Evolutionary conservation across 2,797 vertebrate genomes (phyloP), one percentile per base, ranked within the genome.

Genomic region (Intellagama lesueurii): DNA sequence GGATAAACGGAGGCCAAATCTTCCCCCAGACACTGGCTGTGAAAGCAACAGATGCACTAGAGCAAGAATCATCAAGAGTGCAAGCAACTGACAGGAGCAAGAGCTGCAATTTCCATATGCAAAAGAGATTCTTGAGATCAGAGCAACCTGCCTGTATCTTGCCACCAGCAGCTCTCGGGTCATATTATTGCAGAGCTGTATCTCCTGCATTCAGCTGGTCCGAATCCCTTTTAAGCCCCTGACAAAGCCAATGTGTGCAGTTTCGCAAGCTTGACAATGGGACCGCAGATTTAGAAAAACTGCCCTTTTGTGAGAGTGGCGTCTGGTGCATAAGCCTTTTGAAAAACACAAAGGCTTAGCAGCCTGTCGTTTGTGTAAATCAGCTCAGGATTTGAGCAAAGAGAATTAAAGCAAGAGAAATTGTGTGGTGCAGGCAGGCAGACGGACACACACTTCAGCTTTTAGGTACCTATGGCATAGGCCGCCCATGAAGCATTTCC

Each of bases 171-270:
- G 79, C 28, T 87, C 17, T 86, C 1, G 26, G 89, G 89, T 91
- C 81, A 1, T 30, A 88, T 30, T 76, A 19, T 56, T 72, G 0
- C 85, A 91, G 88, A 91, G 87, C 89, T 87, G 79, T 44, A 77
- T 89, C 88, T 92, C 81, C 73, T 87, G 82, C 70, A 75, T 26
- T 92, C 92, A 89, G 84, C 73, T 81, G 79, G 14, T 88, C 85
- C 87, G 92, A 94, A 96, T 95, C 91, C 91, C 64, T 82, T 85
- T 75, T 95, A 95, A 95, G 92, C 93, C 90, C 89, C n/a, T 79
- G 22, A 94, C 92, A 95, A 93, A 84, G 94, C 92, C 93, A 28
- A 92, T 17, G 83, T 30, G 66, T 60, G 87, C 30, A 72, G 88
- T 96, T 90, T 87, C 87, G 87, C 88, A 76, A 92, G 91, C 85